These are phyloP conservation scores for Hydrophis major DNA, from an alignment of 2,797 vertebrate genomes.

Conservation along the genomic window DNA sequence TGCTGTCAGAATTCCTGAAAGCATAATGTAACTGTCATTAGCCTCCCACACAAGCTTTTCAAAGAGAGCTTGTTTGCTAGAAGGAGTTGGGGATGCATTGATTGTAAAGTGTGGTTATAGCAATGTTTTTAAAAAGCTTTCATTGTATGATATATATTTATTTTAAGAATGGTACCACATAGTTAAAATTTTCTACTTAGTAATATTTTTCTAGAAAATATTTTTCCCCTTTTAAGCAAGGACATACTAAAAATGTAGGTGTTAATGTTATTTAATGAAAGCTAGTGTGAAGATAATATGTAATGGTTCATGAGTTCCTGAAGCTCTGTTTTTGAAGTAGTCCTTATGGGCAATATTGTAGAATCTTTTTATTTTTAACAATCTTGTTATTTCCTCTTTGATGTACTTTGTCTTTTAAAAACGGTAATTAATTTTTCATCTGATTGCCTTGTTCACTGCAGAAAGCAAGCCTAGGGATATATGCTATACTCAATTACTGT, in stretches of 20 bases:
- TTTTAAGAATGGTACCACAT: conserved; percentile 32
- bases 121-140: conserved; percentile 23
- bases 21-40: conserved; percentile 48
- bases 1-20: conserved; percentile 52
- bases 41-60: conserved; percentile 54
- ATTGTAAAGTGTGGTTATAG: conserved; percentile 33
- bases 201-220: conserved; percentile 36
- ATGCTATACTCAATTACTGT: not conserved
- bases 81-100: conserved; percentile 26
- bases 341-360: not conserved
- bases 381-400: not conserved
- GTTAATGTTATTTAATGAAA: conserved; percentile 55
- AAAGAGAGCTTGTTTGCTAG: conserved; percentile 40
- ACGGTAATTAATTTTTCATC: not conserved
- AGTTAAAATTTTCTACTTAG: conserved; percentile 37
- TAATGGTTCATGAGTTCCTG: conserved; percentile 19
- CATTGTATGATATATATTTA: conserved; percentile 31
- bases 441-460: not conserved
- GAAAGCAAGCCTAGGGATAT: not conserved
- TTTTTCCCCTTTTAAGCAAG: conserved; percentile 4
- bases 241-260: conserved; percentile 54
- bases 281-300: conserved; percentile 43
- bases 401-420: not conserved
- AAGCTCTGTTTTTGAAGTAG: not conserved
- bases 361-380: not conserved